A percentile compares a stretch with the other conserved stretches of the same genome.
These are phyloP conservation scores for Sternotherus odoratus DNA, from an alignment of 2,797 vertebrate species.

Conservation along the genomic window DNA sequence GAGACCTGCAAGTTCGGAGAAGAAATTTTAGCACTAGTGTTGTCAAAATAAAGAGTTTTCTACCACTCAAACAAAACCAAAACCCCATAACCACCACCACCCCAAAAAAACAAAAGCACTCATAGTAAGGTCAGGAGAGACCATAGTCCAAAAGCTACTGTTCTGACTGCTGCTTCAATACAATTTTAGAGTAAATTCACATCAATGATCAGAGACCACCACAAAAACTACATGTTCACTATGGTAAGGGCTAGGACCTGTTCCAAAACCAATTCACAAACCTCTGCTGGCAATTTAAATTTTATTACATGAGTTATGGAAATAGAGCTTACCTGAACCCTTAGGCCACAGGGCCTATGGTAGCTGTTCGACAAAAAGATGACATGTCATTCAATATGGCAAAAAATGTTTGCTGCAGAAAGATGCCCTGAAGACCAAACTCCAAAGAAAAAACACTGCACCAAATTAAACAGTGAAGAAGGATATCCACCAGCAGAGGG, in stretches of 20 bases:
- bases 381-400: slow-evolving; percentile 37
- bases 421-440: slow-evolving; percentile 40
- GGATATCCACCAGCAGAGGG: slow-evolving; percentile 91
- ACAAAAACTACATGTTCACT: neutral
- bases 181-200: neutral
- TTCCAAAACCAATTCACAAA: neutral
- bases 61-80: neutral
- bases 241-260: neutral
- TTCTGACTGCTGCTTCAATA: neutral
- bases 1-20: neutral
- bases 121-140: neutral
- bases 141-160: neutral
- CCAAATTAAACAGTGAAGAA: slow-evolving; percentile 81
- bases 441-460: slow-evolving; percentile 64
- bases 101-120: too few relatives aligned
- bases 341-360: slow-evolving; percentile 16
- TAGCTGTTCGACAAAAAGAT: slow-evolving; percentile 19
- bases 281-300: neutral
- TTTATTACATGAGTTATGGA: neutral
- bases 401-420: slow-evolving; percentile 44
- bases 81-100: too few relatives aligned
- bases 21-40: neutral
- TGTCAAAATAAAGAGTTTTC: neutral
- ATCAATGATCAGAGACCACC: slow-evolving; percentile 15
- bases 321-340: slow-evolving; percentile 57